Base-by-base conservation (phyloP, 1,140 invertebrate genomes). In the Whitmania pigra region DNA sequence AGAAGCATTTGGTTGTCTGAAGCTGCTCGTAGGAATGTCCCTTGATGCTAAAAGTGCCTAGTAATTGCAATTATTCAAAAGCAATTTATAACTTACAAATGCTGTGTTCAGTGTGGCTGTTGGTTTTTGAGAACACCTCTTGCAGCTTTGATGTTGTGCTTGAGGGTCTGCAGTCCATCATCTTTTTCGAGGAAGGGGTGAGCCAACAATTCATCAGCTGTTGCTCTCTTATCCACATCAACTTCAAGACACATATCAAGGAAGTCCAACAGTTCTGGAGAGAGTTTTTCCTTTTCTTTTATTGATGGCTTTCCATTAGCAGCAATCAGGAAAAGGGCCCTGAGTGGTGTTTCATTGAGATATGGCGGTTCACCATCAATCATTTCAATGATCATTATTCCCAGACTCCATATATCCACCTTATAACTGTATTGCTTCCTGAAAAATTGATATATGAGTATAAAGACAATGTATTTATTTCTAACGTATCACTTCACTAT, bases 91-190 rank as follows among this genome's bases (percentile, higher is more conserved):
- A 49, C 43, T 49, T 49, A 49, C 43, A 11, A 17, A 49, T n/a
- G 20, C 18, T 13, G 4, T 60, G 5, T 11, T 63, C 25, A 69
- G 22, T 31, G 67, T 67, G 2, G 66, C 20, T 67, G 31, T 40
- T 31, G 43, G 17, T 69, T 40, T 22, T 55, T 71, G 31, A 70
- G 53, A n/a, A 53, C 43, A 53, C 71, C 73, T 20, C 71, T 54
- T n/a, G 73, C 73, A 31, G 73, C 73, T 31, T 67, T 53, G 22
- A 74, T 74, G 49, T 74, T 74, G 43, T 74, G 94, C 76, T 93
- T 93, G 77, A 99, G 85, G 78, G 92, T 95, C 71, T 91, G 90
- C 78, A 99, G 85, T 76, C 95, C 95, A 80, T 93, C 89, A 25
- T 67, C 73, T 36, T 68, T 71, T 73, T 89, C 86, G 67, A 97